These are phyloP conservation scores for Brassicogethes aeneus DNA, from an alignment of 2,888 invertebrate species.

Conservation along the genomic window DNA sequence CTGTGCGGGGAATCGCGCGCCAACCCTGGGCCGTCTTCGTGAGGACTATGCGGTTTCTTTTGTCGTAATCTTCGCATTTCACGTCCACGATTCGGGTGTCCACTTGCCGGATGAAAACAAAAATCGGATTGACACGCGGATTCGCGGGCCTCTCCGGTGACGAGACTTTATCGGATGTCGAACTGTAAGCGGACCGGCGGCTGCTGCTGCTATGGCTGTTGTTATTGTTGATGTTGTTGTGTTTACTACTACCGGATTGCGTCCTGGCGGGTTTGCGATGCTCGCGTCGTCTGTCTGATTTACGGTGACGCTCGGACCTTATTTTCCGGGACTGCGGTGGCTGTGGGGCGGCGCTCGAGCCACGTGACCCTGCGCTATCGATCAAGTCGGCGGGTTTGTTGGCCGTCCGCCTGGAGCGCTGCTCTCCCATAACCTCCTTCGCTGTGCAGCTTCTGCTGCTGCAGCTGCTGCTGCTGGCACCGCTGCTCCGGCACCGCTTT, in stretches of 20 bases:
- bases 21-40: slow-evolving; percentile 75
- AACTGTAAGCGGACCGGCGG: too few species aligned
- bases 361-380: slow-evolving; percentile 41
- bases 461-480: slow-evolving; percentile 26
- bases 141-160: slow-evolving; percentile 41
- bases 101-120: slow-evolving; percentile 75
- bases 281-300: slow-evolving; percentile 40
- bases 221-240: slow-evolving; percentile 13
- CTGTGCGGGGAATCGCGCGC: slow-evolving; percentile 74
- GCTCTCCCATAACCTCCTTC: slow-evolving; percentile 39
- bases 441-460: slow-evolving; percentile 29
- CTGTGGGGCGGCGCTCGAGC: slow-evolving; percentile 36
- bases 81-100: slow-evolving; percentile 76
- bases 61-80: slow-evolving; percentile 81
- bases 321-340: slow-evolving; percentile 39
- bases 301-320: slow-evolving; percentile 41
- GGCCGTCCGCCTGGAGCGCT: slow-evolving; percentile 38
- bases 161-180: slow-evolving; percentile 9
- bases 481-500: too few species aligned
- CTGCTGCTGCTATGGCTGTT: slow-evolving; percentile 9
- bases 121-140: slow-evolving; percentile 70
- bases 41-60: slow-evolving; percentile 72
- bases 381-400: slow-evolving; percentile 36
- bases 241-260: slow-evolving; percentile 20
- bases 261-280: slow-evolving; percentile 31